phyloP scores from a whole-genome alignment of 2,797 vertebrate species.

The Coracias cyanogaster region DNA sequence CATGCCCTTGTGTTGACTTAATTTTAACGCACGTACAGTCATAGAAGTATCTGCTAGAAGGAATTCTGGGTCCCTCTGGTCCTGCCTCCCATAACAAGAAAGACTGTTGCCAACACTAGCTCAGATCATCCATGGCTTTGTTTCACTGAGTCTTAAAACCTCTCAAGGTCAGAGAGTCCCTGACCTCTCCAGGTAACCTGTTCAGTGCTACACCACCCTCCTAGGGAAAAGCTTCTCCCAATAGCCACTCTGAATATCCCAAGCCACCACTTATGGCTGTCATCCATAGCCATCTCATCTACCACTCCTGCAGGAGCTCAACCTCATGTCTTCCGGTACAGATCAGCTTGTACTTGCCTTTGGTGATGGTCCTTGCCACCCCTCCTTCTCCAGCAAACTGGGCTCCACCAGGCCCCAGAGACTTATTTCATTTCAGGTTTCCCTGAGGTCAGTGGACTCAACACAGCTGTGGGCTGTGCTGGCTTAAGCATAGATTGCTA shows the following conservation, averaged over 20 bases:
- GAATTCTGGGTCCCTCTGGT: neutral
- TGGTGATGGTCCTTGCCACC: neutral
- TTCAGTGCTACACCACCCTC: neutral
- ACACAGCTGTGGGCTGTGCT: neutral
- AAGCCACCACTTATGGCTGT: neutral
- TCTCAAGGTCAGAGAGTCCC: neutral
- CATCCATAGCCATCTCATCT: too few relatives aligned
- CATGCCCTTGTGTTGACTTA: constrained; percentile 17
- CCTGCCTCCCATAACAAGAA: neutral
- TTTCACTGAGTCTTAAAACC: neutral
- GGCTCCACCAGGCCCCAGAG: neutral
- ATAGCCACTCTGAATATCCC: rapidly evolving
- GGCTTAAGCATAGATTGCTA: neutral
- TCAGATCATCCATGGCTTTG: neutral
- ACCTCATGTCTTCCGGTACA: neutral
- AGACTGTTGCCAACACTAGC: neutral
- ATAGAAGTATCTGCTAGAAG: neutral
- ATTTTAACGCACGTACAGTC: constrained; percentile 23
- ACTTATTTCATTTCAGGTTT: neutral
- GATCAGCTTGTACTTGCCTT: neutral
- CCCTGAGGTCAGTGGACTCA: neutral
- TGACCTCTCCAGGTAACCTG: neutral
- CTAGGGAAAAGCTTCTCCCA: neutral
- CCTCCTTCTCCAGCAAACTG: neutral
- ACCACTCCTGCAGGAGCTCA: neutral